Base-by-base conservation (phyloP, 2,888 invertebrate species). In the Elysia crispata region DNA sequence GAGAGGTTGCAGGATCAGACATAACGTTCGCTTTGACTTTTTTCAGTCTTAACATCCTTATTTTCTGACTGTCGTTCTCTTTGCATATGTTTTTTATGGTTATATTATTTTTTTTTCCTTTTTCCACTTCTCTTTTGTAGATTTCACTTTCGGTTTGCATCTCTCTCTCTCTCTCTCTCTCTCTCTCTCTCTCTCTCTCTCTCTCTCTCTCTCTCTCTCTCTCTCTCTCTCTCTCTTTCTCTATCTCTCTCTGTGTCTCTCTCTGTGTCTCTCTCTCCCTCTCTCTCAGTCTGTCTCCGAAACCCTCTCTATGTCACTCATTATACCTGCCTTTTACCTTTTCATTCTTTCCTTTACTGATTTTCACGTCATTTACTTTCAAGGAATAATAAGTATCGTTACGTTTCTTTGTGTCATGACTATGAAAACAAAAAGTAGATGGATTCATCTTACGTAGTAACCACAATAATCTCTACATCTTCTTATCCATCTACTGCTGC, bases 231-330 rank as follows among this genome's bases (percentile, higher is more conserved):
- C 25, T 23, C 64, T 64, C 64, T 23, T 23, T 23, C 64, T 64
- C 64, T 23, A 15, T 23, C 25, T 23, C 64, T 23, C 64, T 23
- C 64, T 64, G 18, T 23, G 18, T 23, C 25, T 23, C 64, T 64
- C 64, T 64, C 64, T 64, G 18, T 64, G 18, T 64, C 64, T 64
- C 64, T 64, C 64, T 64, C 64, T 64, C 64, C 23, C 64, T 64
- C 64, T 64, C 15, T 18, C 54, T 13, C 20, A 54, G 20, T 20
- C 20, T 54, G 54, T 54, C 20, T n/a, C n/a, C n/a, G n/a, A n/a
- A n/a, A n/a, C n/a, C 54, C 54, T 15, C 54, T 54, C 54, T 54
- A 15, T 54, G 20, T 54, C 54, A 15, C 20, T 20, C 13, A 13
- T 54, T 54, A 13, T 54, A 15, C 20, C 20, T 15, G 13, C 54